Evolutionary conservation across 2,888 invertebrate species (phyloP).

Genomic region (Hypomecis atomaria): DNA sequence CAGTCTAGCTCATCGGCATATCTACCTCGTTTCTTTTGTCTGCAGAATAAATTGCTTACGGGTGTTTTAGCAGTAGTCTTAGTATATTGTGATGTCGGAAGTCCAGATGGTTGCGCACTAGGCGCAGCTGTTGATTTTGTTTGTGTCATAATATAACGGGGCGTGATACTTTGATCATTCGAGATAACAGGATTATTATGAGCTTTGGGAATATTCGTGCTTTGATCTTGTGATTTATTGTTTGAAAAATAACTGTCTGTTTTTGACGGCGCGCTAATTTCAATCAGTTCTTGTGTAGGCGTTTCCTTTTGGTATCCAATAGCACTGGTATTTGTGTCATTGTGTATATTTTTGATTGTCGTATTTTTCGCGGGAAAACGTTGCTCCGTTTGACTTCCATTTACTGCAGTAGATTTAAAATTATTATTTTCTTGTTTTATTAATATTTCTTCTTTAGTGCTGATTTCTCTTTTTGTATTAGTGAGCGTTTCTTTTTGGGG

Average conservation of each 20-base stretch:
- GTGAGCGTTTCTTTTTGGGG: neutral
- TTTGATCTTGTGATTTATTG: conserved; percentile 27
- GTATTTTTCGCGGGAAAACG: neutral
- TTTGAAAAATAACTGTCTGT: conserved; percentile 16
- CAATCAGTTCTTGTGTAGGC: conserved; percentile 8
- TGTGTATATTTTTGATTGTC: neutral
- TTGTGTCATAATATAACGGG: conserved; percentile 20
- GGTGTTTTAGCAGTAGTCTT: conserved; percentile 21
- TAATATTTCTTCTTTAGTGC: conserved; percentile 11
- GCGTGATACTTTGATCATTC: conserved; percentile 29
- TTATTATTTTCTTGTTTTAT: neutral
- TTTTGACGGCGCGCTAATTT: conserved; percentile 7
- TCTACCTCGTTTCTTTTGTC: conserved; percentile 64
- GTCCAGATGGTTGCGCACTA: conserved; percentile 24
- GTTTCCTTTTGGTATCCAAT: conserved; percentile 11
- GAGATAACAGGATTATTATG: conserved; percentile 29
- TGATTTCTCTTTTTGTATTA: conserved; percentile 2
- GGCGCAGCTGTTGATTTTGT: conserved; percentile 21
- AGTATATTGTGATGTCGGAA: conserved; percentile 21
- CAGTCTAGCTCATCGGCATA: conserved; percentile 78
- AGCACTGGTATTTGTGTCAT: conserved; percentile 7
- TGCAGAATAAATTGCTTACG: conserved; percentile 51
- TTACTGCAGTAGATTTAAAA: neutral
- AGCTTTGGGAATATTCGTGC: conserved; percentile 9
- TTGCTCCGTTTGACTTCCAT: neutral